Evolutionary conservation across 2,797 vertebrate species (phyloP).

Genomic region (Sebastes minor): DNA sequence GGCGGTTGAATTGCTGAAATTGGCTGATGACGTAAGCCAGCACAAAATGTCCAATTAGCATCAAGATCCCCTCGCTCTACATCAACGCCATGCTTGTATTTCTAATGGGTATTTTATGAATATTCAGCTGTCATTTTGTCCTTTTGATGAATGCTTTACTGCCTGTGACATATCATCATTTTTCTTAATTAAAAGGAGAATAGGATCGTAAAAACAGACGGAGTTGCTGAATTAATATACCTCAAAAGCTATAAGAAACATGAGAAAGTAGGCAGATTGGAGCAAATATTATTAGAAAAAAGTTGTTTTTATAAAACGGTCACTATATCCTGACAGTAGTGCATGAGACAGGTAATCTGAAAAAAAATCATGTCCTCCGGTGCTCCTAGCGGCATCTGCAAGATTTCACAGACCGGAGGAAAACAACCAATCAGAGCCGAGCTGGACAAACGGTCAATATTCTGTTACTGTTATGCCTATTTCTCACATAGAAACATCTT

Average conservation of each 20-base stretch:
- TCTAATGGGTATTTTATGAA: slow-evolving; percentile 13
- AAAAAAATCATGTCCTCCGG: too few relatives aligned
- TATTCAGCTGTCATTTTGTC: slow-evolving; percentile 1
- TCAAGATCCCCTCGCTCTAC: not conserved
- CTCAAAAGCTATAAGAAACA: not conserved
- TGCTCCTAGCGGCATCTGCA: too few relatives aligned
- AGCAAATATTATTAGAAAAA: too few relatives aligned
- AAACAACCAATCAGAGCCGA: too few relatives aligned
- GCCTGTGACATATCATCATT: not conserved
- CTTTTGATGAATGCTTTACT: slow-evolving; percentile 1
- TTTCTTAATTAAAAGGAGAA: slow-evolving; percentile 13
- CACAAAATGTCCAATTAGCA: slow-evolving; percentile 1
- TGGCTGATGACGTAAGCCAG: not conserved
- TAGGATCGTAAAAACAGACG: not conserved
- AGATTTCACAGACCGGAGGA: too few relatives aligned
- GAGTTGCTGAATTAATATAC: not conserved
- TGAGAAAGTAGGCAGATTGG: not conserved
- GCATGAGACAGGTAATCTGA: too few relatives aligned
- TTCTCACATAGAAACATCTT: too few relatives aligned
- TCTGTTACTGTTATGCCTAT: too few relatives aligned
- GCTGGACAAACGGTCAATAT: too few relatives aligned
- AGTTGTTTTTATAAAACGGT: too few relatives aligned
- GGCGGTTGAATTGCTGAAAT: slow-evolving; percentile 30
- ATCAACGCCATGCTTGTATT: not conserved
- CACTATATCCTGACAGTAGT: too few relatives aligned